A percentile compares a stretch with the other conserved stretches of the same genome.
These are phyloP conservation scores for Betta splendens DNA, from an alignment of 2,797 vertebrate genomes.

Conservation along the genomic window DNA sequence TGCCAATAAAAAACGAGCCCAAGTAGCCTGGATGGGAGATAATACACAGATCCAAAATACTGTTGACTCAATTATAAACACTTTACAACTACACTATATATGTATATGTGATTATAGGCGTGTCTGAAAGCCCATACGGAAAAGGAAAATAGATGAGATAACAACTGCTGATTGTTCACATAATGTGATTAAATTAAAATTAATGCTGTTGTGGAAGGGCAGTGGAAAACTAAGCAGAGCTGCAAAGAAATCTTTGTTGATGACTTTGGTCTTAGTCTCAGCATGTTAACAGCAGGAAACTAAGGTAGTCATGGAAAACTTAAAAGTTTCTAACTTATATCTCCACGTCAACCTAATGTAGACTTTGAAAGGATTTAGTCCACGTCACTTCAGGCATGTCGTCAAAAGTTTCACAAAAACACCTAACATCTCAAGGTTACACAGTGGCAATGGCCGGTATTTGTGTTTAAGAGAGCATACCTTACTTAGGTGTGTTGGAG, in stretches of 20 bases:
- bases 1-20: not conserved
- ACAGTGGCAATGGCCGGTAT: constrained; percentile 47
- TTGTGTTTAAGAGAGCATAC: constrained; percentile 39
- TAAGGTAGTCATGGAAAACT: constrained; percentile 33
- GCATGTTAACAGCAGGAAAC: constrained; percentile 43
- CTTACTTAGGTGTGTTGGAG: not conserved
- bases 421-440: constrained; percentile 86
- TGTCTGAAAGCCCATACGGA: not conserved
- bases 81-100: not conserved
- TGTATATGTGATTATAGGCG: too few species aligned
- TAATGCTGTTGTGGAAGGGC: constrained; percentile 49
- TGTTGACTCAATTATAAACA: not conserved
- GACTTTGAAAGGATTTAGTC: not conserved
- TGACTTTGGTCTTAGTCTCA: constrained; percentile 62
- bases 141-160: constrained; percentile 74
- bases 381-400: not conserved
- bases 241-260: constrained; percentile 74
- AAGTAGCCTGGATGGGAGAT: not conserved
- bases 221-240: constrained; percentile 39
- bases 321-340: not conserved
- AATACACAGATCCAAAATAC: not conserved
- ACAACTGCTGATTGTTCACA: constrained; percentile 39
- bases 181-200: constrained; percentile 58
- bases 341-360: not conserved
- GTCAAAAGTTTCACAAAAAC: constrained; percentile 43